These are phyloP conservation scores for Steinernema feltiae DNA, from an alignment of 1,140 invertebrate genomes.

Conservation along the genomic window DNA sequence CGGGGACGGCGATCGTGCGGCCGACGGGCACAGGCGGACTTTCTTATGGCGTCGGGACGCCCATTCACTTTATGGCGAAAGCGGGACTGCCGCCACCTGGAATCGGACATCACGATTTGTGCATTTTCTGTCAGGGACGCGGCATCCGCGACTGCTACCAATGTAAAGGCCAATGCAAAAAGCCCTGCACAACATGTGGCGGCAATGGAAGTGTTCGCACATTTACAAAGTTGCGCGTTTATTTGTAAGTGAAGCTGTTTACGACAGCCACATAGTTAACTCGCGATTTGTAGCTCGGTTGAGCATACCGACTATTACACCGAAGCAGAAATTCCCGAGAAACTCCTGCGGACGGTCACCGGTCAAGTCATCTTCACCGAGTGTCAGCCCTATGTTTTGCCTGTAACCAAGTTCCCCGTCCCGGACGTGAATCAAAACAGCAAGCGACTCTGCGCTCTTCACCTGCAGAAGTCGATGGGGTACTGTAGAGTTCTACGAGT, in stretches of 20 bases:
- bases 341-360: conserved; percentile 39
- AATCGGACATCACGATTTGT: conserved; percentile 55
- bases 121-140: conserved; percentile 53
- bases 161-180: conserved; percentile 57
- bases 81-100: conserved; percentile 56
- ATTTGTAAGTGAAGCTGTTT: conserved; percentile 43
- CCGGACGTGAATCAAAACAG: conserved; percentile 55
- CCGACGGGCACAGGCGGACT: conserved; percentile 34
- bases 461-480: conserved; percentile 52
- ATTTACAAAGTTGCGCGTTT: conserved; percentile 55
- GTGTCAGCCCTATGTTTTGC: conserved; percentile 45
- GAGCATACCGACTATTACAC: conserved; percentile 53
- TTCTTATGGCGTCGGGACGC: conserved; percentile 52
- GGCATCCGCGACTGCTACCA: conserved; percentile 55
- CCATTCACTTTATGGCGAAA: conserved; percentile 58
- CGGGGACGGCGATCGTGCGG: conserved; percentile 47
- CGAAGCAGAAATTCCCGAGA: conserved; percentile 48
- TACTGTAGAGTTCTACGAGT: conserved; percentile 49
- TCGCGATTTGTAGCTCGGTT: conserved; percentile 40
- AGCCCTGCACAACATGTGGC: conserved; percentile 49
- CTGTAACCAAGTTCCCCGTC: conserved; percentile 46
- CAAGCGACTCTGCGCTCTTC: conserved; percentile 48
- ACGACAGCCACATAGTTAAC: conserved; percentile 17
- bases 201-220: conserved; percentile 49
- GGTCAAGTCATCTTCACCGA: conserved; percentile 53